phyloP scores from a whole-genome alignment of 2,113 vertebrate genomes.

The Crotalus helleri region DNA sequence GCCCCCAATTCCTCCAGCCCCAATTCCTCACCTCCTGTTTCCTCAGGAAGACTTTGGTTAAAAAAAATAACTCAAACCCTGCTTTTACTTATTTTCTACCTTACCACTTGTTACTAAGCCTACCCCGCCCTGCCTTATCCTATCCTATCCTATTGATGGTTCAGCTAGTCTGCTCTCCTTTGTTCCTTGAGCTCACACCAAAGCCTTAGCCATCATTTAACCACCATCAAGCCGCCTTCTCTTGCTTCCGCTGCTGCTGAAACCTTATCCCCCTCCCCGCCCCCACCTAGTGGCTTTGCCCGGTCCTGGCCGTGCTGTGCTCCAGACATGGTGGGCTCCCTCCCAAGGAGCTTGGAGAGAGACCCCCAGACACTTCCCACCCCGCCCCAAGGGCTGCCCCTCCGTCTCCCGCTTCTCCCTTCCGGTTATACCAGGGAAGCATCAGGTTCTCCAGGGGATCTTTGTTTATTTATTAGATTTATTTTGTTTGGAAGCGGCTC shows the following conservation, averaged over 20 bases:
- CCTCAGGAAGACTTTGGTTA: background rate
- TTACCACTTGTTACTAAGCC: no score
- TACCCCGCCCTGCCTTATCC: no score
- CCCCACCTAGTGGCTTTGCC: no score
- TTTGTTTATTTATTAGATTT: background rate
- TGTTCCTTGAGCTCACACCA: background rate
- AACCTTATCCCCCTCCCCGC: background rate
- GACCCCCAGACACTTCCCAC: background rate
- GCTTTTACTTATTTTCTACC: background rate
- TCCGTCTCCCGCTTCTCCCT: rapidly evolving
- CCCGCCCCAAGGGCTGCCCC: background rate
- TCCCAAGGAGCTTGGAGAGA: background rate
- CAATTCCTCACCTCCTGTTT: background rate
- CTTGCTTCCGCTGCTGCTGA: background rate
- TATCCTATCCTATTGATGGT: no score
- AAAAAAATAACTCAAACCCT: background rate
- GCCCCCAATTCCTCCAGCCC: background rate
- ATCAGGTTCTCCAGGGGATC: background rate
- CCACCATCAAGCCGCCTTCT: background rate
- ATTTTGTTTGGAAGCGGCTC: background rate
- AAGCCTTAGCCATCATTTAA: background rate
- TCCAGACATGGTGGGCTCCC: background rate
- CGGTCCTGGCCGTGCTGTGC: background rate
- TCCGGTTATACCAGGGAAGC: background rate
- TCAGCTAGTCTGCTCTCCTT: background rate